Base-by-base conservation (phyloP, 1,140 invertebrate genomes). In the Hyposmocoma kahamanoa region DNA sequence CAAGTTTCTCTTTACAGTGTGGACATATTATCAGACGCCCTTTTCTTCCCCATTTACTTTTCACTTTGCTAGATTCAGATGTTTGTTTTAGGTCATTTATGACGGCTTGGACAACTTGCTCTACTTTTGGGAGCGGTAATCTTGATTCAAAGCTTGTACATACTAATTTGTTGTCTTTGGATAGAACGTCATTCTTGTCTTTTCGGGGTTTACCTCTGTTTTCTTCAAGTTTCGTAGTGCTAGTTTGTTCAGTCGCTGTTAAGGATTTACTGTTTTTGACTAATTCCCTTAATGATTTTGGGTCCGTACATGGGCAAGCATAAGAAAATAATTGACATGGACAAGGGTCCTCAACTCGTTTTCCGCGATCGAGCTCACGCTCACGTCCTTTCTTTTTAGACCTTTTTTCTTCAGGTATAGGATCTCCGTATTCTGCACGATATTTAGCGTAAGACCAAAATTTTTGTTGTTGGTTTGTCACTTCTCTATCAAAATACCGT, bases 241-340 rank as follows among this genome's bases (percentile, higher is more conserved):
- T 73, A 26, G 66, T 30, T 59, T 78, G 64, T 54, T 73, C 57
- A 13, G 48, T 39, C 15, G 61, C 56, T 36, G 64, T 68, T 22
- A 67, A 38, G 1, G 60, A 67, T 47, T 72, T 72, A 47, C 60
- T 69, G 42, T 57, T 67, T 50, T 62, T 72, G 15, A 67, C 63
- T 55, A 77, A 48, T 47, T 71, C 53, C 19, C 66, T 71, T 10
- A 70, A 46, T 11, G 76, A 73, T 47, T 73, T 60, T 13, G 61
- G 62, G 41, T 74, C 59, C 10, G 58, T 65, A 43, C 76, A 83
- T 22, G 74, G 67, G 55, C 71, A 80, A 24, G 63, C 64, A 47
- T 79, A 75, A 5, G 72, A 75, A 70, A 79, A 80, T 46, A 80
- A 55, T 50, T 80, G 72, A 59, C 74, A 77, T 3, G 69, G 75